A percentile compares a stretch with the other conserved stretches of the same genome.
phyloP scores from a whole-genome alignment of 1,140 invertebrate species.

The Zeugodacus cucurbitae region DNA sequence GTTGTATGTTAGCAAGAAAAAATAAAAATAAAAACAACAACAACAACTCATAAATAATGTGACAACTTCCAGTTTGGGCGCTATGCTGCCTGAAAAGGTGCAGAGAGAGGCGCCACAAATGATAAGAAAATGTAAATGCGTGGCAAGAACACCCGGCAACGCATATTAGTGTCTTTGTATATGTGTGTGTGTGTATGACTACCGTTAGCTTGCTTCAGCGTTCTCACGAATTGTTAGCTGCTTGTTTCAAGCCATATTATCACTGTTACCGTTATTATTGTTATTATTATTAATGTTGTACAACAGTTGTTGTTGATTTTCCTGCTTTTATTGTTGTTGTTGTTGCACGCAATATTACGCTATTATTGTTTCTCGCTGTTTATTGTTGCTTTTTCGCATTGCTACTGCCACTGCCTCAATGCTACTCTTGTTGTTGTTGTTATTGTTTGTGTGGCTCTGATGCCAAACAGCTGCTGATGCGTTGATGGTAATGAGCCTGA shows the following conservation, averaged over 20 bases:
- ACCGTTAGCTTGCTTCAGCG: background rate
- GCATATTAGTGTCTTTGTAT: background rate
- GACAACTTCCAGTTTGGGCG: background rate
- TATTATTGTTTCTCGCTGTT: background rate
- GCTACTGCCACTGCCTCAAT: too few species aligned
- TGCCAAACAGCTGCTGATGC: background rate
- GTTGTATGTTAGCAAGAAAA: background rate
- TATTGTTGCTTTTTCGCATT: background rate
- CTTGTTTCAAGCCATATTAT: background rate
- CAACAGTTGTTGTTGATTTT: background rate
- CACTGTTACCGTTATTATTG: background rate
- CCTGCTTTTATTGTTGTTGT: background rate
- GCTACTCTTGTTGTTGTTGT: background rate
- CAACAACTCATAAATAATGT: conserved; percentile 4
- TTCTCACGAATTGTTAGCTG: background rate
- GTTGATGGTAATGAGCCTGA: background rate
- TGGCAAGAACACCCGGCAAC: background rate
- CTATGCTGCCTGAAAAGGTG: background rate
- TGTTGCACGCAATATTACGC: background rate
- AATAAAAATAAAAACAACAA: background rate
- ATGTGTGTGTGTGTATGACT: background rate
- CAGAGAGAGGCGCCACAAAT: conserved; percentile 8
- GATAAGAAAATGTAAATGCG: conserved; percentile 3
- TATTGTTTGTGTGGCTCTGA: background rate
- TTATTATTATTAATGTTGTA: background rate